Conservation (phyloP, 2,888 invertebrate species). For the Palloptera scutellata region DNA sequence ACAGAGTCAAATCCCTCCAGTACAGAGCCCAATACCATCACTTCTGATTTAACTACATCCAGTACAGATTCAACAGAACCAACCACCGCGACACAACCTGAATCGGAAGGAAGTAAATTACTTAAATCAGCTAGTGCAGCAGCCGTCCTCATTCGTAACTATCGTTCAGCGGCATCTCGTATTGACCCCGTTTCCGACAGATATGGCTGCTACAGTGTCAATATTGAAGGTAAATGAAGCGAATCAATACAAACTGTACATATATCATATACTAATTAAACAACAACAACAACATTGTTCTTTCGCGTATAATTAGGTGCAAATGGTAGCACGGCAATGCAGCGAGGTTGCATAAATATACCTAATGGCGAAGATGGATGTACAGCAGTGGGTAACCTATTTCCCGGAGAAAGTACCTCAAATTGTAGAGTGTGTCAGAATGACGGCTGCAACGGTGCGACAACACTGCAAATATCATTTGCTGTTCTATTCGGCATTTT, state of each 20-base stretch:
- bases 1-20: no score
- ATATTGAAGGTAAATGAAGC: constrained; percentile 32
- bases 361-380: constrained; percentile 35
- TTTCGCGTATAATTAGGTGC: constrained; percentile 22
- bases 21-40: background rate
- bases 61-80: constrained; percentile 2
- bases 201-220: constrained; percentile 48
- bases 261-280: background rate
- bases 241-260: background rate
- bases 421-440: constrained; percentile 45
- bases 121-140: constrained; percentile 35
- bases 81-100: constrained; percentile 1
- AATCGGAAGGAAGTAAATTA: background rate
- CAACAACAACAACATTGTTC: background rate
- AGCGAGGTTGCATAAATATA: constrained; percentile 50
- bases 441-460: constrained; percentile 50
- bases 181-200: constrained; percentile 15
- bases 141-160: constrained; percentile 44
- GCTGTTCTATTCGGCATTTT: constrained; percentile 17
- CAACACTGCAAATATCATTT: constrained; percentile 40
- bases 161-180: constrained; percentile 41
- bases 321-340: constrained; percentile 16
- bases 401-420: background rate
- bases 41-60: constrained; percentile 5
- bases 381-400: constrained; percentile 24